phyloP scores from a whole-genome alignment of 2,888 invertebrate species.

The Drosophila borealis region DNA sequence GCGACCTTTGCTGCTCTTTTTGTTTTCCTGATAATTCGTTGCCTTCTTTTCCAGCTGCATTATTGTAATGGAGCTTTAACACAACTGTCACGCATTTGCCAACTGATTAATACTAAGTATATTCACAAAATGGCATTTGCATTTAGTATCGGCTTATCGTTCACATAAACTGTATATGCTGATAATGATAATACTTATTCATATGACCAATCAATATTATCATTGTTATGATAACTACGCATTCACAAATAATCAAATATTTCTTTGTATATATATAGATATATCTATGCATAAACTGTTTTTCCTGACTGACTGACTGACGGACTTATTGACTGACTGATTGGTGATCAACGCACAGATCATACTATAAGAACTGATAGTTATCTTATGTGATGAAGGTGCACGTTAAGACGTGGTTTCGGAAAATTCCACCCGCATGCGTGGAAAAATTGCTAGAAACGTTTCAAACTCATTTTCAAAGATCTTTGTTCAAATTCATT shows the following conservation, averaged over 20 bases:
- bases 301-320: not conserved
- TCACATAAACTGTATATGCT: slow-evolving; percentile 16
- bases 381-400: too few species aligned
- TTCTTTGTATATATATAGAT: not conserved
- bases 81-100: slow-evolving; percentile 30
- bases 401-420: too few species aligned
- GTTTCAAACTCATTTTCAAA: too few species aligned
- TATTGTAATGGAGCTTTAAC: slow-evolving; percentile 5
- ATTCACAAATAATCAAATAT: not conserved
- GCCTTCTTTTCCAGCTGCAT: slow-evolving; percentile 28
- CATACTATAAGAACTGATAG: too few species aligned
- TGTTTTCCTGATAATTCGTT: not conserved
- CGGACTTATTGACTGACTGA: too few species aligned
- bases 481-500: too few species aligned
- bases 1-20: not conserved
- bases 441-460: too few species aligned
- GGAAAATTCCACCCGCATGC: too few species aligned
- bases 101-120: slow-evolving; percentile 18
- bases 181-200: slow-evolving; percentile 36
- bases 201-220: slow-evolving; percentile 40
- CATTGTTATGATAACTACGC: slow-evolving; percentile 32
- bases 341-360: too few species aligned
- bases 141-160: slow-evolving; percentile 40
- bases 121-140: slow-evolving; percentile 21
- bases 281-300: not conserved